Evolutionary conservation across 1,140 invertebrate genomes (phyloP), one percentile per base, ranked within the genome.

Genomic region (Drosophila arizonae): DNA sequence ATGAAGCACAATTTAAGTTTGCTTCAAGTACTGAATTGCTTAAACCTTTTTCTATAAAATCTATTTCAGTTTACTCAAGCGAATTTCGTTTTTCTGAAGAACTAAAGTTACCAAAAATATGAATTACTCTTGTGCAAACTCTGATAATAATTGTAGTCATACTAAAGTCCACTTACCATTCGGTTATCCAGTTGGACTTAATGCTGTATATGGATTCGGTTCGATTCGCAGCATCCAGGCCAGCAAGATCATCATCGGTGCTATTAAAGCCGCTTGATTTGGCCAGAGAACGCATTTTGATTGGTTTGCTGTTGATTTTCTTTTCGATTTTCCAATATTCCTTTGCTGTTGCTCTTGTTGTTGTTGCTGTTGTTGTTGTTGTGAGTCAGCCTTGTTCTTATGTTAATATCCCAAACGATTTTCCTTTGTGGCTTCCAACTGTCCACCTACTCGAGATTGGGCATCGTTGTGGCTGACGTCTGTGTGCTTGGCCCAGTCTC

Each of bases 191-290:
- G 69, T 94, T 94, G 11, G 93, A 93, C 68, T 94, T 94, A 68
- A 95, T 95, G 36, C 94, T 93, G 85, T 93, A 95, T 72, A 95
- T 94, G 15, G 94, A 93, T 43, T 94, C 94, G 24, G 93, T 94
- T 62, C 93, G 92, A 92, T 95, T 95, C 28, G 55, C 71, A 50
- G 52, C 72, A 54, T 81, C 86, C 43, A 76, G 54, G 4, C 67
- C 60, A 60, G 68, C 72, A 6, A 82, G 52, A n/a, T 81, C 71
- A 26, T 90, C 90, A 15, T 85, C 79, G 57, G 55, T 75, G 70
- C 66, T 73, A 43, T 70, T 81, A 15, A 67, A 77, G 51, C 55
- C 93, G 96, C 95, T 93, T 95, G 50, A 93, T 95, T 90, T 96
- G 95, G 43, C 81, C 95, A 21, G 91, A 95, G 15, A 93, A 95